Conservation (phyloP, 2,113 vertebrate species). For the Dermatemys mawii region DNA sequence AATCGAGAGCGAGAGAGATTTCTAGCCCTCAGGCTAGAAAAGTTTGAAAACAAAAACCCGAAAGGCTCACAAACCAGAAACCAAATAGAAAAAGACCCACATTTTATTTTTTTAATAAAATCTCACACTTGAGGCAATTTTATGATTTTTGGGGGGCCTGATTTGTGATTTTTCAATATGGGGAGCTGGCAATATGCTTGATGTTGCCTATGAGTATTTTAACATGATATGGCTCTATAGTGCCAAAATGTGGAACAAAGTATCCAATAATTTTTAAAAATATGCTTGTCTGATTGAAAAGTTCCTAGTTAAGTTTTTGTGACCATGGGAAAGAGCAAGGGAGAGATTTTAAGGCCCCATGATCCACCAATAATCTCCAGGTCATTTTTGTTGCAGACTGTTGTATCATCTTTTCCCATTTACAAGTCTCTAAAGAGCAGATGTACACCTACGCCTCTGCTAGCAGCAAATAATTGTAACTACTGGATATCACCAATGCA, state of each 20-base stretch:
- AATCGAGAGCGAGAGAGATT: not conserved
- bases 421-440: not conserved
- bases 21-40: not conserved
- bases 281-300: not conserved
- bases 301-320: not conserved
- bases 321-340: not conserved
- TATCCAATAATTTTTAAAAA: not conserved
- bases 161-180: not conserved
- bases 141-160: not conserved
- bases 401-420: not conserved
- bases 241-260: not conserved
- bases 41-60: accelerated
- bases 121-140: not conserved
- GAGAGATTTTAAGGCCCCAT: not conserved
- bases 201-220: not conserved
- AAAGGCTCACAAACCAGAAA: not conserved
- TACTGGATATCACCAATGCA: not conserved
- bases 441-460: not conserved
- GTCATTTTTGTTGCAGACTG: not conserved
- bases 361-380: not conserved
- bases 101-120: not conserved
- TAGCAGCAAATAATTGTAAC: not conserved
- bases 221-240: not conserved
- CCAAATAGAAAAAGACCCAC: not conserved
- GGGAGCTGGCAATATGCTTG: not conserved